Evolutionary conservation across 1,140 invertebrate genomes (phyloP).

Genomic region (Pseudoatta argentina): DNA sequence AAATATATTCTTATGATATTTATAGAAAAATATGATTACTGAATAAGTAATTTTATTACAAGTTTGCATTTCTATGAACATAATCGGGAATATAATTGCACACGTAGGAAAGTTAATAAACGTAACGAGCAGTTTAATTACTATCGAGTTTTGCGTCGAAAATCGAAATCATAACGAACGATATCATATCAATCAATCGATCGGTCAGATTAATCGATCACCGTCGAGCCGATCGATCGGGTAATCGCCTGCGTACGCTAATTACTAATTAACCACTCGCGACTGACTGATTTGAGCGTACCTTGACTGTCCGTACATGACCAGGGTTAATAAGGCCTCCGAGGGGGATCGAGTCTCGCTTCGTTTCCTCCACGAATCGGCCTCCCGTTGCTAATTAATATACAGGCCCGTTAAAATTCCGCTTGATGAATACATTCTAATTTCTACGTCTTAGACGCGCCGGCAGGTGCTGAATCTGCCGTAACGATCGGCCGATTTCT

Average conservation of each 20-base stretch:
- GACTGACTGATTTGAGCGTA: conserved; percentile 19
- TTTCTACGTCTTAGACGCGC: conserved; percentile 53
- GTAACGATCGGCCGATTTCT: conserved; percentile 71
- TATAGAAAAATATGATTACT: neutral
- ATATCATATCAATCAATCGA: neutral
- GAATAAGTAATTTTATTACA: neutral
- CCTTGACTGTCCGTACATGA: neutral
- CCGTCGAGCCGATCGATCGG: conserved; percentile 34
- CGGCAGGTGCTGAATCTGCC: conserved; percentile 52
- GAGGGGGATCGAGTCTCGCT: neutral
- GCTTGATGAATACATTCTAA: conserved; percentile 64
- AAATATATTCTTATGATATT: neutral
- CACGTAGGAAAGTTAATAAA: neutral
- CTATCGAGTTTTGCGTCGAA: neutral
- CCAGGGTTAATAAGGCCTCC: conserved; percentile 43
- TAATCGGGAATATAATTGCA: neutral
- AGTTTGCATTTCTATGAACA: neutral
- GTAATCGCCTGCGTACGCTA: conserved; percentile 3
- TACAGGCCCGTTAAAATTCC: conserved; percentile 62
- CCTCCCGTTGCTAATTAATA: conserved; percentile 62
- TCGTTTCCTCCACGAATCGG: neutral
- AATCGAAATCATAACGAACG: neutral
- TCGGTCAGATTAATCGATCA: conserved; percentile 31
- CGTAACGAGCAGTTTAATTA: conserved; percentile 14
- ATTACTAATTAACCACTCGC: conserved; percentile 56